Evolutionary conservation across 2,113 vertebrate genomes (phyloP).

Genomic region (Cinclus mexicanus): DNA sequence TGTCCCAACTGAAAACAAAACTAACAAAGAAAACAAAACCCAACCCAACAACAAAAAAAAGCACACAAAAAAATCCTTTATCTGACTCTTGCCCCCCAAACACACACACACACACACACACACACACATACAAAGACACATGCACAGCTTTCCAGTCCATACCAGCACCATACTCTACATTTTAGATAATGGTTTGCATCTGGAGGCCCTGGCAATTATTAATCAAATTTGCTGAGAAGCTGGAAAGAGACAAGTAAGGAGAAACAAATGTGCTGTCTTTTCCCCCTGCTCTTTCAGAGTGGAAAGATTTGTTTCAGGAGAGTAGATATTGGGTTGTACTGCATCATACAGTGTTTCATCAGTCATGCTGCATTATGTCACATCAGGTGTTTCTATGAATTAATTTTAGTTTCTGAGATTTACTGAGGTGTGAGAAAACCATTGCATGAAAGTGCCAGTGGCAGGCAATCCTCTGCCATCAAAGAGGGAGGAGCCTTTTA

Average conservation of each 20-base stretch:
- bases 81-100: neutral
- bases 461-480: neutral
- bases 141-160: neutral
- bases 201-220: neutral
- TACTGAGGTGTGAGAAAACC: conserved; percentile 63
- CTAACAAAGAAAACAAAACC: neutral
- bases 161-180: neutral
- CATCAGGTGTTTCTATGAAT: conserved; percentile 66
- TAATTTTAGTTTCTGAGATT: conserved; percentile 63
- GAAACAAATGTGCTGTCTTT: neutral
- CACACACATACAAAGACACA: neutral
- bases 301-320: conserved; percentile 65
- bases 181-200: neutral
- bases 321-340: conserved; percentile 36
- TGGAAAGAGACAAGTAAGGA: neutral
- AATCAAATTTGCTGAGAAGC: neutral
- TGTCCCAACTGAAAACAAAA: neutral
- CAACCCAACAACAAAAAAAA: neutral
- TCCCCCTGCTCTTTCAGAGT: neutral
- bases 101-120: too few relatives aligned
- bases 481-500: neutral
- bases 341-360: conserved; percentile 63
- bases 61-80: neutral
- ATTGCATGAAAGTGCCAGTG: conserved; percentile 36
- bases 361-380: conserved; percentile 66